phyloP scores from a whole-genome alignment of 2,113 vertebrate species.

The Pholis gunnellus region DNA sequence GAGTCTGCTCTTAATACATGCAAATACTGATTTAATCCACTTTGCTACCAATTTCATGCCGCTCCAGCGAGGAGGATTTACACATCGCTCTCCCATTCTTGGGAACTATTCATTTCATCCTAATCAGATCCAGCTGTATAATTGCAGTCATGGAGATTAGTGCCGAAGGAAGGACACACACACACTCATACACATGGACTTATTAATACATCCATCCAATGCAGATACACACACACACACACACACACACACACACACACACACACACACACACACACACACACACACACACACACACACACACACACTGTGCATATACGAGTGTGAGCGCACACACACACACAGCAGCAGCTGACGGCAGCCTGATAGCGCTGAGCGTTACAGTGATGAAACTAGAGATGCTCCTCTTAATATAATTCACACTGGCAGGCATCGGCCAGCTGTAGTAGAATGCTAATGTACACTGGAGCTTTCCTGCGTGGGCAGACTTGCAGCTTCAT shows the following conservation, averaged over 20 bases:
- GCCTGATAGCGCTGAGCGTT: conserved; percentile 50
- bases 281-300: conserved; percentile 14
- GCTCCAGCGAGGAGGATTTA: conserved; percentile 44
- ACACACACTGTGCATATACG: not conserved
- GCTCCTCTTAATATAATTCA: conserved; percentile 59
- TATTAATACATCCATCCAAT: conserved; percentile 38
- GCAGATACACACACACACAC: conserved; percentile 1
- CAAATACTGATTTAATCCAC: conserved; percentile 62
- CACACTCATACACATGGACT: conserved; percentile 22
- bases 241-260: not conserved
- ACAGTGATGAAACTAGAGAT: conserved; percentile 73
- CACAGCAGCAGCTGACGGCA: conserved; percentile 69
- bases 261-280: conserved; percentile 18
- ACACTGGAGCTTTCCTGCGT: conserved; percentile 19
- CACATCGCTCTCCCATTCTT: conserved; percentile 51
- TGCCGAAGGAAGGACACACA: conserved; percentile 44
- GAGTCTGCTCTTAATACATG: conserved; percentile 41
- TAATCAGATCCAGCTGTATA: conserved; percentile 69
- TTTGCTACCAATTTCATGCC: conserved; percentile 54
- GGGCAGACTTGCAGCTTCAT: conserved; percentile 38
- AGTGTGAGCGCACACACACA: not conserved
- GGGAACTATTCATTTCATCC: conserved; percentile 60
- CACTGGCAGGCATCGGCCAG: conserved; percentile 42
- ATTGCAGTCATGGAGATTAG: conserved; percentile 61
- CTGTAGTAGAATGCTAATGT: conserved; percentile 64